Base-by-base conservation (phyloP, 2,113 vertebrate genomes). In the Menura novaehollandiae region DNA sequence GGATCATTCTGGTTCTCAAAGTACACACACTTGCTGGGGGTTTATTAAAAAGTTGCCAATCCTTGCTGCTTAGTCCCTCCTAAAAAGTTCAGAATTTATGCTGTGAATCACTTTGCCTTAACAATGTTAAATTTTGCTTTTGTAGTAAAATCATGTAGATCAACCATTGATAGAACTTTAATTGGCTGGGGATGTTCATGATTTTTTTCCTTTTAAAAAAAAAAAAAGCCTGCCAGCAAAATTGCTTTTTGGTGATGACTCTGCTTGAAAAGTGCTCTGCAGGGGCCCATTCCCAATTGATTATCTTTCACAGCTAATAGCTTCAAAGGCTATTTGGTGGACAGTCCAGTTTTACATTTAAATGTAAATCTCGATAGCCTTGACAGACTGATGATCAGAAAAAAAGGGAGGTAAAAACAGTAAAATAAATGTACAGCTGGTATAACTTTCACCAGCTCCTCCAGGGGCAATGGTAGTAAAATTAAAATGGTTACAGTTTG, bases 231-330 rank as follows among this genome's bases (percentile, higher is more conserved):
- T 95, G 92, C 95, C 74, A 86, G 96, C 97, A 93, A 97, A 97
- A 97, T 97, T 97, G 93, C 96, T 94, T 97, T 97, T 92, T 95
- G 98, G 97, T 97, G 97, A 98, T 98, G 97, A 98, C 98, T 98
- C 76, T 79, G 96, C 97, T 98, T 98, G 98, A 98, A 97, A 97
- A 98, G 96, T 97, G 97, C 98, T 97, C 97, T 97, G 97, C 91
- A 64, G 96, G 97, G 98, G 97, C 96, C 96, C 96, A 97, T 98
- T 98, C 97, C 91, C 88, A 89, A 99, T 99, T 98, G 99, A 99
- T 99, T 99, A 98, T 95, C 98, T 98, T 98, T 98, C 98, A 94
- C 84, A 96, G 95, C 98, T 99, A 98, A 98, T 98, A 98, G 98
- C 98, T 97, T 98, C 93, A 83, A 97, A 98, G 97, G 95, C 95